Evolutionary conservation across 2,888 invertebrate genomes (phyloP).

Genomic region (Rhingia rostrata): DNA sequence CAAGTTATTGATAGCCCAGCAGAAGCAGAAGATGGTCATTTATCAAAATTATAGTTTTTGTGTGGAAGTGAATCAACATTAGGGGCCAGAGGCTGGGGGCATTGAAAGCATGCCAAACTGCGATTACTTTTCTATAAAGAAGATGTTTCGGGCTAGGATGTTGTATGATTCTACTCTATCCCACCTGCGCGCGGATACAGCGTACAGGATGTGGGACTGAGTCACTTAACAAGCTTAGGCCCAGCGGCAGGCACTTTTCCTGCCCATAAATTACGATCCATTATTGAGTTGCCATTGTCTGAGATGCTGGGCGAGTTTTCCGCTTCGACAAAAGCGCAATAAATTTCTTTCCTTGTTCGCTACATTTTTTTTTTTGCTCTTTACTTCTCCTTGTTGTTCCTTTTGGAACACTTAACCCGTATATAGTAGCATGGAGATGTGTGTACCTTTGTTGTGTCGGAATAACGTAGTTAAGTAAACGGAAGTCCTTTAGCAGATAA

Average conservation of each 20-base stretch:
- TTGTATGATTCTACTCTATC: conserved; percentile 48
- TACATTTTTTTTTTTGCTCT: conserved; percentile 23
- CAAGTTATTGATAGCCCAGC: conserved; percentile 69
- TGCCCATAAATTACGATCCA: conserved; percentile 72
- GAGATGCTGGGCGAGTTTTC: conserved; percentile 73
- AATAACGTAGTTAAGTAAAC: conserved; percentile 57
- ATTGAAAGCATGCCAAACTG: conserved; percentile 71
- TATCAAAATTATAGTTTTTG: conserved; percentile 73
- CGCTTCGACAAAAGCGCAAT: conserved; percentile 72
- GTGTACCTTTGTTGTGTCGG: conserved; percentile 44
- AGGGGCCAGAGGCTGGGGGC: conserved; percentile 7
- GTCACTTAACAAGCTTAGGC: conserved; percentile 54
- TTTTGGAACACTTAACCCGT: conserved; percentile 60
- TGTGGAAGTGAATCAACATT: conserved; percentile 45
- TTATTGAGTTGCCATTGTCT: conserved; percentile 74
- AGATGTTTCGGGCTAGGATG: conserved; percentile 38
- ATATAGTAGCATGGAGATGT: not conserved
- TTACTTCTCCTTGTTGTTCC: conserved; percentile 40
- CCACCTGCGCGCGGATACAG: conserved; percentile 40
- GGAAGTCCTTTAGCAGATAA: conserved; percentile 65
- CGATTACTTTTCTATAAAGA: conserved; percentile 69
- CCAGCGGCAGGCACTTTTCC: conserved; percentile 59
- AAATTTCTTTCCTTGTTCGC: conserved; percentile 56
- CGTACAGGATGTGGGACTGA: conserved; percentile 25
- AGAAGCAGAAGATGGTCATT: conserved; percentile 53